Base-by-base conservation (phyloP, 2,888 invertebrate genomes). In the Glomeris marginata region DNA sequence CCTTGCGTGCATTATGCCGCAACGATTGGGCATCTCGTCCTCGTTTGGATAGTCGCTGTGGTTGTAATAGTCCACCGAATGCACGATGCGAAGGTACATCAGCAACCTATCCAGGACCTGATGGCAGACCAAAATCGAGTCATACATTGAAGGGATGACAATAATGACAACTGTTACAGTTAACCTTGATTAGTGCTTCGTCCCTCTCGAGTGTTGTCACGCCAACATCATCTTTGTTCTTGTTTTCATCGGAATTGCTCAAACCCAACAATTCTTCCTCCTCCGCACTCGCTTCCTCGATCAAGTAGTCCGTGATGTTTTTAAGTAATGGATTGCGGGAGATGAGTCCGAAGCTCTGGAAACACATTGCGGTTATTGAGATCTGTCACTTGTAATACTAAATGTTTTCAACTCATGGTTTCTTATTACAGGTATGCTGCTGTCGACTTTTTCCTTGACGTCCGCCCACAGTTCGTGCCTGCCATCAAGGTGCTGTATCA, bases 1-100 rank as follows among this genome's bases (percentile, higher is more conserved):
- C 44, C 98, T 76, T 0, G 92, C 92, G 64, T 98, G 98, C 75
- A 99, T 86, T 58, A 99, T 92, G 10, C 97, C 97, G 68, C 97
- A 94, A 36, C 94, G 77, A 68, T 98, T 97, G 0, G 98, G 98
- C 98, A 99, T 99, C 68, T 95, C 94, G 66, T 99, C 98, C 68
- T 99, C 98, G 61, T 94, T 92, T 0, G 95, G 92, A 69, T 99
- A 99, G 64, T 98, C 97, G 63, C 91, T 92, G 63, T 92, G 92
- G 70, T 95, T 95, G 71, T 99, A 99, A 67, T 91, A 99, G 68
- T 99, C 98, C 47, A 98, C 85, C 0, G 97, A 97, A 68, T 99
- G 95, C 1, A 99, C 98, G 42, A 98, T 76, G 45, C 98, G 78
- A 60, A 99, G 71, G 66, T 99, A 99, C 46, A 97, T 67, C 45